Conservation (phyloP, 2,797 vertebrate genomes). For the Iguana delicatissima region DNA sequence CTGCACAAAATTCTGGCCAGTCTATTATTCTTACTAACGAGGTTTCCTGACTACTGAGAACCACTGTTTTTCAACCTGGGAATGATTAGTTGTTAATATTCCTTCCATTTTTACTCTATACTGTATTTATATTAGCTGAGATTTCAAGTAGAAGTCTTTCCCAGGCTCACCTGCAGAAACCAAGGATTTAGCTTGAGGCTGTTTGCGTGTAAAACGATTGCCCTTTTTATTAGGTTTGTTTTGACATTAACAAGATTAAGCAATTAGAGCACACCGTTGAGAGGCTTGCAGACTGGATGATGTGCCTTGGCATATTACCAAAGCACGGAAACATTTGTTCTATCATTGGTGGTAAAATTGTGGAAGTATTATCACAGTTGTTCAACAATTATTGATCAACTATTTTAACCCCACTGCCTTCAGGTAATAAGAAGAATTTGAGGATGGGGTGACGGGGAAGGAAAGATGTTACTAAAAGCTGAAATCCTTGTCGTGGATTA, state of each 20-base stretch:
- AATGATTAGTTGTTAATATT: too few relatives aligned
- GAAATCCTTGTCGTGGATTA: background rate
- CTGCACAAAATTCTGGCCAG: background rate
- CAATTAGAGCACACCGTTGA: background rate
- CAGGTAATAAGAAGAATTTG: background rate
- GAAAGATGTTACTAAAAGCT: background rate
- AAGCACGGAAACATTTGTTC: background rate
- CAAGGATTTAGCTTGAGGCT: background rate
- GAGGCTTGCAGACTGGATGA: background rate
- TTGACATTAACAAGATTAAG: conserved; percentile 2
- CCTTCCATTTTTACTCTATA: background rate
- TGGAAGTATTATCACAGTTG: background rate
- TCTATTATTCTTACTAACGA: background rate
- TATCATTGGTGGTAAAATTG: background rate
- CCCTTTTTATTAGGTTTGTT: background rate
- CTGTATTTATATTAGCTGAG: background rate
- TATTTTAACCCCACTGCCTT: background rate
- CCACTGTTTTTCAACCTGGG: too few relatives aligned
- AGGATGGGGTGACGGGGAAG: background rate
- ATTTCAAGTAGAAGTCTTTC: background rate
- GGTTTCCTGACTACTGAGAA: too few relatives aligned
- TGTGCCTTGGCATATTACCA: background rate
- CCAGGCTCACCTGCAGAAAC: background rate
- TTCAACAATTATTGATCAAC: background rate
- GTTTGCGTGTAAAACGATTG: background rate